Evolutionary conservation across 2,888 invertebrate genomes (phyloP).

Genomic region (Aphodius sticticus): DNA sequence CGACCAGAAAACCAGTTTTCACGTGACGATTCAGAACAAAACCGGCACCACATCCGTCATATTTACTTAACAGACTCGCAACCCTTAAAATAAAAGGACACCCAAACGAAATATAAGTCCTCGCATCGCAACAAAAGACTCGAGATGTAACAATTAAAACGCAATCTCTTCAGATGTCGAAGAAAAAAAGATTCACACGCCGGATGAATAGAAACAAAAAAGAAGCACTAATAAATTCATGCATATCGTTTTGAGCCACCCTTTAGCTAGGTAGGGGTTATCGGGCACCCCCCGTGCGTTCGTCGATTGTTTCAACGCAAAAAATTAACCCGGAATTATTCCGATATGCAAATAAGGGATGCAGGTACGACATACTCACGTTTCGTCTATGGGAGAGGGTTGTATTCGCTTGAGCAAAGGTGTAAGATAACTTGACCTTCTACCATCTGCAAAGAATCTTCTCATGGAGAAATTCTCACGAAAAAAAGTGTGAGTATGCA

Average conservation of each 20-base stretch:
- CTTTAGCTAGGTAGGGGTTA: slow-evolving; percentile 38
- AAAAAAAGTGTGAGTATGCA: no score
- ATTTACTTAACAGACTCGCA: background rate
- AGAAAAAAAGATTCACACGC: slow-evolving; percentile 49
- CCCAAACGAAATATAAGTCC: background rate
- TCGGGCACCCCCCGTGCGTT: slow-evolving; percentile 41
- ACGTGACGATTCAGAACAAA: background rate
- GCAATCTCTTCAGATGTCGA: background rate
- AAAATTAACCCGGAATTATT: slow-evolving; percentile 54
- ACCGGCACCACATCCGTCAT: background rate
- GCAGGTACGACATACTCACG: background rate
- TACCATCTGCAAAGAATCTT: background rate
- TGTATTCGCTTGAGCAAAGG: no score
- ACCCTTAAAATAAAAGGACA: background rate
- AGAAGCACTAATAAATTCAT: slow-evolving; percentile 41
- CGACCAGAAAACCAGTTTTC: background rate
- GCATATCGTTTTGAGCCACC: slow-evolving; percentile 51
- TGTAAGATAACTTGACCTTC: background rate
- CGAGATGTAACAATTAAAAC: slow-evolving; percentile 6
- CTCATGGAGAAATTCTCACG: slow-evolving; percentile 15
- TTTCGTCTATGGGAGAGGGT: background rate
- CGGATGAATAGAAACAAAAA: slow-evolving; percentile 41
- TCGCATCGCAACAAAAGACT: background rate
- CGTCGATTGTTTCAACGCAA: slow-evolving; percentile 55
- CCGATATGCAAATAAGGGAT: slow-evolving; percentile 54